A percentile compares a stretch with the other conserved stretches of the same genome.
These are phyloP conservation scores for Monopterus albus DNA, from an alignment of 2,113 vertebrate species.

Conservation along the genomic window DNA sequence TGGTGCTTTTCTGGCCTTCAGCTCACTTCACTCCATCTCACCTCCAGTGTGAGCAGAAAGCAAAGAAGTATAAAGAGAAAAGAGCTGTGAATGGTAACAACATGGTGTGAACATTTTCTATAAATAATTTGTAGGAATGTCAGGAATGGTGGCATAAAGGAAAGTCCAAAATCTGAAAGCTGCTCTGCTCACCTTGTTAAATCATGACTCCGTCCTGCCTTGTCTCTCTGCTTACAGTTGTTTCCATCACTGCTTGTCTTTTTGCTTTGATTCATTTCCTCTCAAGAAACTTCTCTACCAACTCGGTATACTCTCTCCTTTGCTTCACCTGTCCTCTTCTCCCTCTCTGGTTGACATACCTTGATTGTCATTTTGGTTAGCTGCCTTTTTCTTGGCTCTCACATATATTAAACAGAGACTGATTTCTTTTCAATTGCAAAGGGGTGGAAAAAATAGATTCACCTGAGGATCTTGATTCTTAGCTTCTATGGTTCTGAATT, in stretches of 20 bases:
- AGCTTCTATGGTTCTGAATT: too few species aligned
- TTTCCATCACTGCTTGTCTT: background rate
- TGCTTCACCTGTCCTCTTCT: background rate
- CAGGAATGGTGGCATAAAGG: too few species aligned
- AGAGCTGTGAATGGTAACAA: background rate
- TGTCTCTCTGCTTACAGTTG: background rate
- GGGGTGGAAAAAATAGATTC: too few species aligned
- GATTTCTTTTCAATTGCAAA: background rate
- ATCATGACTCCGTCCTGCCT: background rate
- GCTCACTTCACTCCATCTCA: background rate
- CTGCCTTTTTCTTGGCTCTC: background rate
- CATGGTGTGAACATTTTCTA: background rate
- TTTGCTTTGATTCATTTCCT: background rate
- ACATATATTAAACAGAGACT: too few species aligned
- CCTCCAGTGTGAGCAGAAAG: slow-evolving; percentile 4
- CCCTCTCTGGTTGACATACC: background rate
- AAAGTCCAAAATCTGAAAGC: background rate
- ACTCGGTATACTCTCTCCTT: background rate
- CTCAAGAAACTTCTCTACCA: background rate
- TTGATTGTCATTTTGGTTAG: background rate
- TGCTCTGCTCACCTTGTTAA: background rate
- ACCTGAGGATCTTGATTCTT: too few species aligned
- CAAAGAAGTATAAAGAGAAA: background rate
- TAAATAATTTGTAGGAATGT: background rate
- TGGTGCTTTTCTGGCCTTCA: background rate